These are phyloP conservation scores for Oligia latruncula DNA, from an alignment of 2,888 invertebrate genomes.

Conservation along the genomic window DNA sequence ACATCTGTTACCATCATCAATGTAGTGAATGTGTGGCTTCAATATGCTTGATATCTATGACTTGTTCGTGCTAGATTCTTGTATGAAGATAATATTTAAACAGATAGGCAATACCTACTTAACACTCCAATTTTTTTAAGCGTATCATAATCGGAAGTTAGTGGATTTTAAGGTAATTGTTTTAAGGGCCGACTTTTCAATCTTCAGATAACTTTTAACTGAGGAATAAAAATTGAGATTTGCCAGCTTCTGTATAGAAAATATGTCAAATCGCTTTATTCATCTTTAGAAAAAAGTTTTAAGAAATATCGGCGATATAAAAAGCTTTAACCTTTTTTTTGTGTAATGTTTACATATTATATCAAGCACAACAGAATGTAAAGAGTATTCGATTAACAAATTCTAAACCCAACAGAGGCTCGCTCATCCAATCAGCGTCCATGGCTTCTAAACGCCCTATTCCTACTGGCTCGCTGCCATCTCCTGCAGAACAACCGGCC, in stretches of 20 bases:
- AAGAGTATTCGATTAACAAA: not conserved
- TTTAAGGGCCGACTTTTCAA: not conserved
- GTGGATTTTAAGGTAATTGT: not conserved
- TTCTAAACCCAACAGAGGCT: constrained; percentile 73
- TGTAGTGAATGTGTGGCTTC: not conserved
- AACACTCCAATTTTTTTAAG: not conserved
- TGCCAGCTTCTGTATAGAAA: not conserved
- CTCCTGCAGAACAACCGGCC: constrained; percentile 85
- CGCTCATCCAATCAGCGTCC: constrained; percentile 75
- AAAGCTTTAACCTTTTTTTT: not conserved
- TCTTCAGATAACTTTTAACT: not conserved
- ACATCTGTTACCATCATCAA: not conserved
- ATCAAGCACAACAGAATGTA: not conserved
- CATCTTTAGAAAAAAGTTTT: no score
- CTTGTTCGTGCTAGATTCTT: not conserved
- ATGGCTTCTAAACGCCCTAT: constrained; percentile 83
- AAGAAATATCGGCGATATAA: not conserved
- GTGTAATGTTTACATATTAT: not conserved
- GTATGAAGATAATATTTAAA: not conserved
- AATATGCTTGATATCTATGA: not conserved
- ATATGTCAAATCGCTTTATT: not conserved
- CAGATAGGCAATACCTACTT: not conserved
- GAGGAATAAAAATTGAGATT: not conserved
- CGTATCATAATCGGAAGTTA: not conserved
- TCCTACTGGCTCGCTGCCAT: constrained; percentile 83